A percentile compares a stretch with the other conserved stretches of the same genome.
phyloP scores from a whole-genome alignment of 2,888 invertebrate species.

The Embidobia sp. region DNA sequence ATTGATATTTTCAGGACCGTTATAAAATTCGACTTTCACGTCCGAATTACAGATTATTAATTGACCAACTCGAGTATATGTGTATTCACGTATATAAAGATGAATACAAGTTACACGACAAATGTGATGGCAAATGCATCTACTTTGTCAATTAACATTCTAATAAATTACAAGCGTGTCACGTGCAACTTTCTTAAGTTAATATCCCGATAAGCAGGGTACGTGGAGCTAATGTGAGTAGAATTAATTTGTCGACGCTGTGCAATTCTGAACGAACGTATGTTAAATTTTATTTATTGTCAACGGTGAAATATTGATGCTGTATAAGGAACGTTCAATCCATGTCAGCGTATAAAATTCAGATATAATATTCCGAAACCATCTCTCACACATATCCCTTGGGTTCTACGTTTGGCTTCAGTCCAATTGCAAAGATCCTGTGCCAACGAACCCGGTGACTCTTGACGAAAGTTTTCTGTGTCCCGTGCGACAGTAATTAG shows the following conservation, averaged over 20 bases:
- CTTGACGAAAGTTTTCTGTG: slow-evolving; percentile 68
- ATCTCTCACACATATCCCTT: slow-evolving; percentile 52
- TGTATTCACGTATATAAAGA: slow-evolving; percentile 4
- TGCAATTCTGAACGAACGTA: background rate
- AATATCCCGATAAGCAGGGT: background rate
- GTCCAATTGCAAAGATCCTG: slow-evolving; percentile 60
- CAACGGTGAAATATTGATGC: slow-evolving; percentile 14
- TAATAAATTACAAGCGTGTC: slow-evolving; percentile 4
- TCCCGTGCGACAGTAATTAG: slow-evolving; percentile 69
- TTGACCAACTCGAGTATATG: background rate
- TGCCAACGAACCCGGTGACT: slow-evolving; percentile 68
- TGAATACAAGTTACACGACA: slow-evolving; percentile 2
- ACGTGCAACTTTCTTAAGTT: background rate
- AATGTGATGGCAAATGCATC: slow-evolving; percentile 3
- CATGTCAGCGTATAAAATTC: slow-evolving; percentile 38
- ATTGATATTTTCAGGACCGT: background rate
- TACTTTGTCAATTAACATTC: slow-evolving; percentile 9
- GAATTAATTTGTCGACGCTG: background rate
- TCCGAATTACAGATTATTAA: slow-evolving; percentile 25
- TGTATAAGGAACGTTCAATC: slow-evolving; percentile 34
- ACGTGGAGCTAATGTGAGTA: background rate
- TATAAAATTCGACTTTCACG: slow-evolving; percentile 7
- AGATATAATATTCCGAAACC: slow-evolving; percentile 50
- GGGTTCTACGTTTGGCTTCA: slow-evolving; percentile 41
- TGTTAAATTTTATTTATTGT: slow-evolving; percentile 35